phyloP scores from a whole-genome alignment of 2,888 invertebrate genomes.

The Frankliniella fusca region DNA sequence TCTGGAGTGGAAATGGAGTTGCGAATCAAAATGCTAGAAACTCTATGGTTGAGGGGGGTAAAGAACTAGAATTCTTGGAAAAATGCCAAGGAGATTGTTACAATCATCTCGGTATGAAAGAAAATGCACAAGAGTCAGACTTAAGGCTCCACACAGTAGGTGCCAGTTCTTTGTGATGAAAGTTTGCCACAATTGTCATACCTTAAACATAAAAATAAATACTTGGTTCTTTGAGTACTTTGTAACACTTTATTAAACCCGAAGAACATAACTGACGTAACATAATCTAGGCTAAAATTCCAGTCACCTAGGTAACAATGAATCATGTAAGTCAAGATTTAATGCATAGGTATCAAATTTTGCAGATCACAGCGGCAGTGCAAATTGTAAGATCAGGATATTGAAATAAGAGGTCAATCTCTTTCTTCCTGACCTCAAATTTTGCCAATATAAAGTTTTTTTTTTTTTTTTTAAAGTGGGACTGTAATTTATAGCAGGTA shows the following conservation, averaged over 20 bases:
- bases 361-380: neutral
- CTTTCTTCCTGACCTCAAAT: neutral
- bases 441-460: neutral
- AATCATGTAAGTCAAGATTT: neutral
- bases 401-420: neutral
- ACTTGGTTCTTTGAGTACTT: neutral
- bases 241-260: slow-evolving; percentile 21
- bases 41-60: neutral
- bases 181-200: neutral
- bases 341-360: neutral
- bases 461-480: neutral
- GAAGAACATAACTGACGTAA: neutral
- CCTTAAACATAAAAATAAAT: neutral
- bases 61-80: neutral
- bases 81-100: neutral
- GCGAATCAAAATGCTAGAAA: neutral
- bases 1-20: neutral
- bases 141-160: too few relatives aligned
- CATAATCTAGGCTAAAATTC: neutral
- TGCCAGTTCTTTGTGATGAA: neutral
- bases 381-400: neutral
- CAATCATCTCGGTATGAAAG: neutral
- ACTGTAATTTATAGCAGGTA: neutral
- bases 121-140: neutral
- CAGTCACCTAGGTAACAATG: neutral